Evolutionary conservation across 2,113 vertebrate species (phyloP), one percentile per base, ranked within the genome.

Genomic region (Alligator sinensis): DNA sequence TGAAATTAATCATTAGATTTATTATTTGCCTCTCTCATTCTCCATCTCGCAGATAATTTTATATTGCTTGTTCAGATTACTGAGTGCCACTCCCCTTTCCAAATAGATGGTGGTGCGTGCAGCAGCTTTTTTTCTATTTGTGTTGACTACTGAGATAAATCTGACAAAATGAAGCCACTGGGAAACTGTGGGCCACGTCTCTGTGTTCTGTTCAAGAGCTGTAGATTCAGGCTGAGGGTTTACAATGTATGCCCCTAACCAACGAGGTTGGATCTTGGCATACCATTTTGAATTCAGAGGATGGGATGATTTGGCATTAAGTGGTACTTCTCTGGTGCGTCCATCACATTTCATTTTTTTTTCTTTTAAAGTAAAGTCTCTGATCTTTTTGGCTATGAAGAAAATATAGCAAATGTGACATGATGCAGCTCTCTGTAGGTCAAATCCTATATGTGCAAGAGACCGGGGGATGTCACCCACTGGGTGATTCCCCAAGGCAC

Each of bases 311-410:
- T 4, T 63, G 92, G 94, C 70, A 57, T 12, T 7, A 54, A 58
- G 70, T 90, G 92, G 30, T 34, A 18, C 18, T 88, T 93, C 27
- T 91, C 25, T 83, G n/a, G 54, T 82, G 15, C 5, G 9, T 84
- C 27, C 57, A 79, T 83, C 87, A 85, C 38, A 89, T 72, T 38
- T 22, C 5, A 38, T 38, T 38, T 72, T 34, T 34, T 38, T 68
- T 70, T 38, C 19, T 38, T 21, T 72, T 72, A 22, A 22, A 66
- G 14, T 38, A 38, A 34, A 5, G 19, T 34, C 12, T 34, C 19
- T 70, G 68, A 19, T 30, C 68, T 34, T 38, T 70, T 21, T 38
- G 30, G 19, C 12, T 68, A 15, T 4, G 22, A 47, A 72, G 70
- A 72, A 12, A 72, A 38, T 22, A 18, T 72, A 38, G 30, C 30